A percentile compares a stretch with the other conserved stretches of the same genome.
Conservation (phyloP, 2,797 vertebrate genomes). For the Fratercula arctica region DNA sequence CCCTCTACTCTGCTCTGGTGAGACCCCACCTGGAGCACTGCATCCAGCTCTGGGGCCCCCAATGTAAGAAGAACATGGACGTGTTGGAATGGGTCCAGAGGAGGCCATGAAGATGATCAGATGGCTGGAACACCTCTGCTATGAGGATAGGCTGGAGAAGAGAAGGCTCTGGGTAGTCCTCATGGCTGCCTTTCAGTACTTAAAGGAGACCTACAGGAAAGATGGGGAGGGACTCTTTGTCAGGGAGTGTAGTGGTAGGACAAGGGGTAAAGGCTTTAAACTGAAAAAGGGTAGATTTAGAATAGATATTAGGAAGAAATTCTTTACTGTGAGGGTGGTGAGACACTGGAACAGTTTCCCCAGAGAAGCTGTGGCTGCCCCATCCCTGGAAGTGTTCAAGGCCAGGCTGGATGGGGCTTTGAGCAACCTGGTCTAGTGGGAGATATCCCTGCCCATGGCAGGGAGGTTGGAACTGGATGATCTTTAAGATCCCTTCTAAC, state of each 20-base stretch:
- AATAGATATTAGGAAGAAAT: not conserved
- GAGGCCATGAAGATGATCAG: not conserved
- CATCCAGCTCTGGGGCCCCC: not conserved
- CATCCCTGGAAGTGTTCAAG: not conserved
- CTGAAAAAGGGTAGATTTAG: not conserved
- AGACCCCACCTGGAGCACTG: not conserved
- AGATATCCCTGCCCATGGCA: not conserved
- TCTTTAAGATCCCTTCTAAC: not conserved
- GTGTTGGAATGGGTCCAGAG: not conserved
- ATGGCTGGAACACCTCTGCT: not conserved
- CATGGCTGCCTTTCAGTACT: not conserved
- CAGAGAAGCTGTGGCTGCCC: not conserved
- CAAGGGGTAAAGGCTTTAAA: not conserved
- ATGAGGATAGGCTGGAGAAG: not conserved
- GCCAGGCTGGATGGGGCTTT: not conserved
- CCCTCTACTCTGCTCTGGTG: not conserved
- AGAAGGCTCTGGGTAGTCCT: not conserved
- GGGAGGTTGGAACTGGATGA: not conserved
- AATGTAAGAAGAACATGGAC: not conserved
- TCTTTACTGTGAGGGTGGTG: not conserved
- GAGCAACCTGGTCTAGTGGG: not conserved
- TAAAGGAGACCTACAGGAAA: not conserved
- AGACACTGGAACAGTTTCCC: not conserved
- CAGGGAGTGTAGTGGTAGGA: not conserved
- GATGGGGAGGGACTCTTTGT: not conserved